These are phyloP conservation scores for Suillia variegata DNA, from an alignment of 2,888 invertebrate genomes.

Conservation along the genomic window DNA sequence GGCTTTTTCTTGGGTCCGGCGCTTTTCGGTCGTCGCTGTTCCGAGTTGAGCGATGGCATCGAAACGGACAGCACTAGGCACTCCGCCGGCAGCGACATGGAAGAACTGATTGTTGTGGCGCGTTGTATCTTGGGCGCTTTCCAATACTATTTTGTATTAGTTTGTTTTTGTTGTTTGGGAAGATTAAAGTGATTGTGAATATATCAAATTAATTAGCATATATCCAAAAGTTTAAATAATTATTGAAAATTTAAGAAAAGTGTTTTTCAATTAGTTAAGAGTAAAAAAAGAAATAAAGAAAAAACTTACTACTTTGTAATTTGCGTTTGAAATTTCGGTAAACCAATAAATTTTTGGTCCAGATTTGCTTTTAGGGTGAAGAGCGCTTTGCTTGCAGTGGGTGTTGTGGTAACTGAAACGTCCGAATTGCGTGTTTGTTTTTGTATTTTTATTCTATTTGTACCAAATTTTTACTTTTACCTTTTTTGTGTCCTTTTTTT, in stretches of 20 bases:
- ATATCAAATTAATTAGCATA: background rate
- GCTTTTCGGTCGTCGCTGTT: conserved; percentile 56
- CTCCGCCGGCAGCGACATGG: conserved; percentile 62
- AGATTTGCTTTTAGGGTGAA: background rate
- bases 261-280: too few species aligned
- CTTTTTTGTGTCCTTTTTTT: background rate
- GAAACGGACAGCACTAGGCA: conserved; percentile 61
- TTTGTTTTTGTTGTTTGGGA: too few species aligned
- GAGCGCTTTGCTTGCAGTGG: background rate
- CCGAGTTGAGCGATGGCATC: conserved; percentile 59
- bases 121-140: conserved; percentile 58
- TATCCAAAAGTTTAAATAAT: conserved; percentile 12
- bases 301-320: background rate
- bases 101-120: conserved; percentile 59
- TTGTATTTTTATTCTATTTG: background rate
- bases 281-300: conserved; percentile 7
- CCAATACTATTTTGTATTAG: conserved; percentile 52
- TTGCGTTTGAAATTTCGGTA: background rate
- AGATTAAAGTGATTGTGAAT: conserved; percentile 3
- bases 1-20: conserved; percentile 56
- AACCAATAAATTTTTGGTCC: background rate
- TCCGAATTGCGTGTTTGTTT: too few species aligned
- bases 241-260: conserved; percentile 11
- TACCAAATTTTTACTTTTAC: background rate
- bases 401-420: background rate